phyloP scores from a whole-genome alignment of 2,797 vertebrate genomes.

The Hapalemur alaotrensis region DNA sequence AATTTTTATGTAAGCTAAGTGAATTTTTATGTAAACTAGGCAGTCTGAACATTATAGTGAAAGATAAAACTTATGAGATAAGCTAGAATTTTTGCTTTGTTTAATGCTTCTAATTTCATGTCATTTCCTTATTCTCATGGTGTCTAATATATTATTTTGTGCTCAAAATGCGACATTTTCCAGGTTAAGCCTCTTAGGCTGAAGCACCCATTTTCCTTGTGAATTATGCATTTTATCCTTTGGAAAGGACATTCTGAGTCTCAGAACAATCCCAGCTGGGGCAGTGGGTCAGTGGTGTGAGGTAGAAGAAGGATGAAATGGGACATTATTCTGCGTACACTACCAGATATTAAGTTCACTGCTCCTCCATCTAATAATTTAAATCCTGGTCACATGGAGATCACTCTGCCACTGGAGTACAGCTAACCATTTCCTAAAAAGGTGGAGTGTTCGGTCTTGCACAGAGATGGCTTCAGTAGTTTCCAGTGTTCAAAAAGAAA shows the following conservation, averaged over 20 bases:
- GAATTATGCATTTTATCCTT: not conserved
- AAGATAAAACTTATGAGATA: not conserved
- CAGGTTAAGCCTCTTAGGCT: not conserved
- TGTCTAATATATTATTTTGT: not conserved
- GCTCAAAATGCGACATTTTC: not conserved
- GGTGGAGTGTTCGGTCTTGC: not conserved
- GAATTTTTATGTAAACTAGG: not conserved
- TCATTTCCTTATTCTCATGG: not conserved
- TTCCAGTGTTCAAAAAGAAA: not conserved
- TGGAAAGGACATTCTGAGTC: not conserved
- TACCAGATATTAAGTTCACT: not conserved
- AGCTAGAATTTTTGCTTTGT: not conserved
- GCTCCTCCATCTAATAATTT: not conserved
- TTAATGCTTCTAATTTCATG: not conserved
- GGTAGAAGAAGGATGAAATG: not conserved
- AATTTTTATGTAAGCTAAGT: constrained; percentile 21
- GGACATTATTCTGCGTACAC: not conserved
- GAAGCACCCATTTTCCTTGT: not conserved
- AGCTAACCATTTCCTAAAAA: not conserved
- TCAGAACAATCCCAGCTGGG: not conserved
- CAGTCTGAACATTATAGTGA: not conserved
- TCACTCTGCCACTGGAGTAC: not conserved
- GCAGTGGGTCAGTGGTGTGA: not conserved
- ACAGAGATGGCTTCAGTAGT: not conserved
- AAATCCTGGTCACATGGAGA: not conserved